phyloP scores from a whole-genome alignment of 2,888 invertebrate species.

The Baccha elongata region DNA sequence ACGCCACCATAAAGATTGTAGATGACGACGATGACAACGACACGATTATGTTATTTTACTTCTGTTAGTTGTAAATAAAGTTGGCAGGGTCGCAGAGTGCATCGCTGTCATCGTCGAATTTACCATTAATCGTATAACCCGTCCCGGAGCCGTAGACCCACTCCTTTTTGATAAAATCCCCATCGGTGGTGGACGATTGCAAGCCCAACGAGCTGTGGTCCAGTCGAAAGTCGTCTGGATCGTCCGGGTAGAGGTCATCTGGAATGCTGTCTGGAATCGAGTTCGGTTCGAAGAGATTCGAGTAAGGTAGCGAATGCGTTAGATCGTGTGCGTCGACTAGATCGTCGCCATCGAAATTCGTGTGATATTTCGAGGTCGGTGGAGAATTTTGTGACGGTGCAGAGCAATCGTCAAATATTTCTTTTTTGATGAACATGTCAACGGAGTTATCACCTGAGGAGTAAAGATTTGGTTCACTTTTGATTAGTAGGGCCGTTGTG shows the following conservation, averaged over 20 bases:
- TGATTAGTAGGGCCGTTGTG: conserved; percentile 80
- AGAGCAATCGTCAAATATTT: conserved; percentile 81
- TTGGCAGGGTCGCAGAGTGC: conserved; percentile 81
- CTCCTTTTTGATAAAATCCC: conserved; percentile 82
- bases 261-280: conserved; percentile 82
- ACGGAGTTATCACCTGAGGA: conserved; percentile 81
- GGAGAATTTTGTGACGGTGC: conserved; percentile 81
- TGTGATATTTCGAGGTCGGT: conserved; percentile 81
- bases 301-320: conserved; percentile 80
- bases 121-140: conserved; percentile 81
- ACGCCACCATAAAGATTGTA: conserved; percentile 7
- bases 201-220: conserved; percentile 81
- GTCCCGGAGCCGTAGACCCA: conserved; percentile 81
- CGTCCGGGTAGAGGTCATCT: conserved; percentile 80
- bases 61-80: conserved; percentile 80
- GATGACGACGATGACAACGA: conserved; percentile 28
- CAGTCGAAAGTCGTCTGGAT: conserved; percentile 81
- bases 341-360: conserved; percentile 81
- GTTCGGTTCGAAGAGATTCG: conserved; percentile 81
- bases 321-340: conserved; percentile 81
- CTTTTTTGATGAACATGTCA: conserved; percentile 82
- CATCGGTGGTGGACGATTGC: conserved; percentile 81
- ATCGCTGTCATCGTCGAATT: conserved; percentile 81
- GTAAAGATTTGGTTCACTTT: conserved; percentile 81
- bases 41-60: conserved; percentile 39